Evolutionary conservation across 2,113 vertebrate genomes (phyloP), one percentile per base, ranked within the genome.

Genomic region (Argyrosomus japonicus): DNA sequence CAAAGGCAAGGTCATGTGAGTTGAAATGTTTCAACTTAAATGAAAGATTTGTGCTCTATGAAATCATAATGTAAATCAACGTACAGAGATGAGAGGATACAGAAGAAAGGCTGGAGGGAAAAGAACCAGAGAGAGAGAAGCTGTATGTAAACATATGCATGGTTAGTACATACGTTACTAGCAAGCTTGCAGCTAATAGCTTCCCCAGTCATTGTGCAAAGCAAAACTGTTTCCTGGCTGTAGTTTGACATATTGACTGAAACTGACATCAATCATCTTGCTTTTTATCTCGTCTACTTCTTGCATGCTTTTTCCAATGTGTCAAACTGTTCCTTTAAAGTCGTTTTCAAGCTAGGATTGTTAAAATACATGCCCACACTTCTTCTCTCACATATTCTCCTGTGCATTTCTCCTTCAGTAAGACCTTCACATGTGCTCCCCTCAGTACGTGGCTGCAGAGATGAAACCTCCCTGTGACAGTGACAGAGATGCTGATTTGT

Each of bases 401-500:
- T 43, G 12, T 15, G 50, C 43, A 54, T 65, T 63, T 62, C 82
- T 74, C 82, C 73, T 85, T 85, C 48, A 27, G 32, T 6, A 25
- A 78, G 75, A 82, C 90, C 80, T 90, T 88, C 70, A 60, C 56
- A 68, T 56, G 71, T 61, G 48, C 18, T 36, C 51, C 47, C 23
- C 56, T 43, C 15, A 6, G 64, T 77, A 71, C 83, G 76, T 15
- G 17, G 7, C 65, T 43, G 57, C 75, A 47, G 65, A 79, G 79
- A 75, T 81, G 25, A 88, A 75, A 72, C 71, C 56, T 67, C 23
- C 23, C 70, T n/a, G 29, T 88, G 87, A 91, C 91, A 90, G 76
- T 91, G 91, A 95, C 87, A 68, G 60, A 93, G 84, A 86, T 60
- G 84, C 76, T 80, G 78, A 92, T 94, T 86, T 83, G 90, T 91